Conservation (phyloP, 2,113 vertebrate genomes). For the Prionailurus bengalensis region DNA sequence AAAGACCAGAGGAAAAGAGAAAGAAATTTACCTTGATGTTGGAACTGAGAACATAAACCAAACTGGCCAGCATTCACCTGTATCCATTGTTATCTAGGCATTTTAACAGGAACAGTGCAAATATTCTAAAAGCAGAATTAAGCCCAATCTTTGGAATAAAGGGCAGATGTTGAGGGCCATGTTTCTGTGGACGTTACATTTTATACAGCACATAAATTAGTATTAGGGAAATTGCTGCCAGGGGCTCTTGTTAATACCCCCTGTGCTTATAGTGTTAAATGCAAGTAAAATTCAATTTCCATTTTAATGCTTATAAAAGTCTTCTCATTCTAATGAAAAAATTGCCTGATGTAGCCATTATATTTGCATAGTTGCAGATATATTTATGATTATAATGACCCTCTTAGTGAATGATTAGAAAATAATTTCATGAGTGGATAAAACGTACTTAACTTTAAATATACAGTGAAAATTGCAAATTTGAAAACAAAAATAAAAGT, state of each 20-base stretch:
- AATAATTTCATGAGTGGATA: slow-evolving; percentile 19
- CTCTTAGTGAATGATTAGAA: slow-evolving; percentile 46
- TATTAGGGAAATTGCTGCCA: not conserved
- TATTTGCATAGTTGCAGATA: not conserved
- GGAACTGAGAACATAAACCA: not conserved
- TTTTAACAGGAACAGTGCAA: not conserved
- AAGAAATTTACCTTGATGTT: not conserved
- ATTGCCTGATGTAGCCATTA: not conserved
- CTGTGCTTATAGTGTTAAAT: not conserved
- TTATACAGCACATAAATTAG: not conserved
- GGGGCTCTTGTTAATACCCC: not conserved
- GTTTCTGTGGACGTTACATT: not conserved
- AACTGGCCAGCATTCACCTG: not conserved
- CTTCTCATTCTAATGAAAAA: not conserved
- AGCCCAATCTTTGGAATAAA: not conserved
- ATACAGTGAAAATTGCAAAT: not conserved
- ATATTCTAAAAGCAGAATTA: not conserved
- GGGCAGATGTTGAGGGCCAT: not conserved
- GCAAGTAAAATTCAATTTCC: not conserved
- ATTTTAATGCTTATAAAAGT: not conserved
- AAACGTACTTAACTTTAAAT: not conserved
- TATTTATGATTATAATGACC: not conserved
- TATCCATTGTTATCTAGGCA: not conserved
- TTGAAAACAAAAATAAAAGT: slow-evolving; percentile 25
- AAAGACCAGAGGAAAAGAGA: not conserved